These are phyloP conservation scores for human (Homo sapiens) DNA, from an alignment of 2,113 vertebrate species.

Conservation along the genomic window GRCh38 chr4:185074001-185074500, in stretches of 20 bases:
- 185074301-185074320: neutral
- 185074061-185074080: neutral
- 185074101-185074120: neutral
- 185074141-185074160: neutral
- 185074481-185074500: neutral
- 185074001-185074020: neutral
- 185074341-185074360: neutral
- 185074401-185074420: neutral
- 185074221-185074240: neutral
- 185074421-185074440: neutral
- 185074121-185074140: neutral
- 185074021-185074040: neutral
- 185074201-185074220: neutral
- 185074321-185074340: neutral
- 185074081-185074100: neutral
- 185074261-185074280: neutral
- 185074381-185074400: neutral
- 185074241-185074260: neutral
- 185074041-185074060: constrained; percentile 11
- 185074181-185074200: constrained; percentile 24
- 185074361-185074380: neutral
- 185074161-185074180: neutral
- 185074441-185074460: neutral
- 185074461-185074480: neutral
- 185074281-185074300: neutral